phyloP scores from a whole-genome alignment of 2,797 vertebrate species.

The Phrynocephalus guinanensis region DNA sequence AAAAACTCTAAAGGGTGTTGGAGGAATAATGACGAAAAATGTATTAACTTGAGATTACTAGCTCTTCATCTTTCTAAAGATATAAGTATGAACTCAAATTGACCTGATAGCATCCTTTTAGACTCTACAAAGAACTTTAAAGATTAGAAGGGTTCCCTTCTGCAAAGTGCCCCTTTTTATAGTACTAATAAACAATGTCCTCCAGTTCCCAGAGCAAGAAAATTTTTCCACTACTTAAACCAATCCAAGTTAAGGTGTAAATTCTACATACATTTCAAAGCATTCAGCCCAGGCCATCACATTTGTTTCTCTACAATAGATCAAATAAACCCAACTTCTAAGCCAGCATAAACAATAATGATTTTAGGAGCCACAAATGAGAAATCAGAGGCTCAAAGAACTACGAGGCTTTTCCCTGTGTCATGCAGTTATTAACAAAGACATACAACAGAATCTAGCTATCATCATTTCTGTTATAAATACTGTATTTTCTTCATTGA shows the following conservation, averaged over 20 bases:
- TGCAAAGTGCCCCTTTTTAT: conserved; percentile 43
- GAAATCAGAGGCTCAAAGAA: neutral
- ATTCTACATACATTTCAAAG: conserved; percentile 14
- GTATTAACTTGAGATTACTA: neutral
- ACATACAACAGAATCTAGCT: neutral
- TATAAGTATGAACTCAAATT: conserved; percentile 16
- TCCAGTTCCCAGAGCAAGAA: conserved; percentile 15
- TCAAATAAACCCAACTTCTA: neutral
- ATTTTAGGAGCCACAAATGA: neutral
- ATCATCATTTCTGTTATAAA: neutral
- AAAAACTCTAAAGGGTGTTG: neutral
- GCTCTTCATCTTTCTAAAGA: conserved; percentile 13
- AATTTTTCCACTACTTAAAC: conserved; percentile 33
- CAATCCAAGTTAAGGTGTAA: neutral
- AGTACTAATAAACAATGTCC: conserved; percentile 33
- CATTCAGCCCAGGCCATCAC: neutral
- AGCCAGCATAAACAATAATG: neutral
- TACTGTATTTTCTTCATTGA: neutral
- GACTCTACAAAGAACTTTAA: conserved; percentile 32
- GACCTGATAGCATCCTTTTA: conserved; percentile 35
- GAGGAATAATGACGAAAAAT: neutral
- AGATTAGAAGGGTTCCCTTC: conserved; percentile 43
- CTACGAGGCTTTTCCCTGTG: neutral
- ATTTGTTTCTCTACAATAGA: neutral
- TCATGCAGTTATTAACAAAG: neutral